phyloP scores from a whole-genome alignment of 2,113 vertebrate genomes.

The Dasyornis broadbenti region DNA sequence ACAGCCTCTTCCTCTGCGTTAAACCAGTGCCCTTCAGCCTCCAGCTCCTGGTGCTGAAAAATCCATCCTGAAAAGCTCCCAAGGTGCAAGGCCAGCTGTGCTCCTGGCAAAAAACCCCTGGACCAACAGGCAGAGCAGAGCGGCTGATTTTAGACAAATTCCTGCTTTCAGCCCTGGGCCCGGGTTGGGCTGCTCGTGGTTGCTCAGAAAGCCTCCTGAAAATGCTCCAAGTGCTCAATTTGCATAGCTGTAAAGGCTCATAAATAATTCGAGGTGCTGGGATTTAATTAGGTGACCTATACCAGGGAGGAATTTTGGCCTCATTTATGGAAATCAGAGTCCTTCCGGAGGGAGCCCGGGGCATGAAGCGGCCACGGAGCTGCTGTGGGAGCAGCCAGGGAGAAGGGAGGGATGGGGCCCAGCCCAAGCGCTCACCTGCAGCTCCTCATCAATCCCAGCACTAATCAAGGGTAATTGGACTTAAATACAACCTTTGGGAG shows the following conservation, averaged over 20 bases:
- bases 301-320: not conserved
- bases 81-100: not conserved
- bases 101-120: not conserved
- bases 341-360: not conserved
- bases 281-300: constrained; percentile 49
- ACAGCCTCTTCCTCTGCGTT: not conserved
- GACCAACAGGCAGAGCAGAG: fast-evolving
- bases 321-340: not conserved
- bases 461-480: not conserved
- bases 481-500: not conserved
- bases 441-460: not conserved
- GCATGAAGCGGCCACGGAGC: not conserved
- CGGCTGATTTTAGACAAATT: not conserved
- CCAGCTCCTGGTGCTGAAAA: not conserved
- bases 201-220: constrained; percentile 39
- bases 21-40: not conserved
- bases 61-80: not conserved
- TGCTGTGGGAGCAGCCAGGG: not conserved
- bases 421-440: not conserved
- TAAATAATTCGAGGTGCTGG: constrained; percentile 54
- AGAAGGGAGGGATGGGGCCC: not conserved
- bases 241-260: constrained; percentile 45
- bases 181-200: not conserved
- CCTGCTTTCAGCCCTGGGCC: not conserved
- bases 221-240: constrained; percentile 37